Base-by-base conservation (phyloP, 2,113 vertebrate species). In the Siniperca knerii region DNA sequence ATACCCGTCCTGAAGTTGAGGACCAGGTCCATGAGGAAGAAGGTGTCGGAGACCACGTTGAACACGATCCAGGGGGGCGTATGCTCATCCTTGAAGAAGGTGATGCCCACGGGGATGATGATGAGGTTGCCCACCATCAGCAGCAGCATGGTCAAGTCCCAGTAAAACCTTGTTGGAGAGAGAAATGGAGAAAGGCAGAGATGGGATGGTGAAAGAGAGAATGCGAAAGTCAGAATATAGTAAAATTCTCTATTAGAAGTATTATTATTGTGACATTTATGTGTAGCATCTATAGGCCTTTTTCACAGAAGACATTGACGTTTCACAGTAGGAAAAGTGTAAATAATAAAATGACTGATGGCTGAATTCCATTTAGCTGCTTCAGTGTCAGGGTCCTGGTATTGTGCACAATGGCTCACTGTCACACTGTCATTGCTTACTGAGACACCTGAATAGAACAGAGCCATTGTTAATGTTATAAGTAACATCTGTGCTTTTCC, bases 101-200 rank as follows among this genome's bases (percentile, higher is more conserved):
- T 99, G 96, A 99, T 99, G 93, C 98, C 98, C 90, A 99, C 98
- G 0, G 98, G 98, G 83, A 99, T 99, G 95, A 99, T 98, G 96
- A 99, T 99, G 91, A 99, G 96, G 95, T 99, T 99, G 72, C 98
- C 98, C 83, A 99, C 98, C 98, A 99, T 99, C 90, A 99, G 96
- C 61, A 99, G 95, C 92, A 99, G 95, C 98, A 99, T 99, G 82
- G 98, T 99, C 92, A 99, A 95, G 94, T 99, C 98, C 98, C 98
- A 99, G 73, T 99, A 99, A 96, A 99, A 99, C 96, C 98, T 99
- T 88, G 66, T 90, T 2, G 60, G 70, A 87, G 93, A 89, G 65
- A 94, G 0, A 84, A 75, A 82, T 87, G 52, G 50, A 92, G 52
- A 85, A 76, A 67, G 37, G 46, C 8, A 77, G 57, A 69, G 6